Evolutionary conservation across 2,113 vertebrate species (phyloP).

Genomic region (Sclerurus mexicanus): DNA sequence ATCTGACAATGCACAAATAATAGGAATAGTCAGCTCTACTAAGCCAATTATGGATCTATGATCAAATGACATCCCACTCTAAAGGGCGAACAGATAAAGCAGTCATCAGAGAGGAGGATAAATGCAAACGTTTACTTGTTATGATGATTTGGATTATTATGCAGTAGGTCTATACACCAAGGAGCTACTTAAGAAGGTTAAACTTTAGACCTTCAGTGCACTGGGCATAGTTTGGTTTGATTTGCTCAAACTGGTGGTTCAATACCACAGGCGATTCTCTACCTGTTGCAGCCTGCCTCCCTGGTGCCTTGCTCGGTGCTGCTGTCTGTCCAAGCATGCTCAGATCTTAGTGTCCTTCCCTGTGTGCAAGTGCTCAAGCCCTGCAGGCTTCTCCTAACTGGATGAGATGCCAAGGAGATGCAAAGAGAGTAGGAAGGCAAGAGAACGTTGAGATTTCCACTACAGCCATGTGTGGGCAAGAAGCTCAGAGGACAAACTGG

Average conservation of each 20-base stretch:
- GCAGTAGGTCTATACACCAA: background rate
- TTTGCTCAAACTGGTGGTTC: background rate
- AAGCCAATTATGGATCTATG: background rate
- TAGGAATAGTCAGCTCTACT: background rate
- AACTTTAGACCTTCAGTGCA: background rate
- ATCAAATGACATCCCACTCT: background rate
- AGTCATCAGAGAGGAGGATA: background rate
- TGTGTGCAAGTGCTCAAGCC: background rate
- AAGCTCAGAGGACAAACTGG: background rate
- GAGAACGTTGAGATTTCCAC: background rate
- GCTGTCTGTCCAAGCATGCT: background rate
- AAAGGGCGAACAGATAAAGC: background rate
- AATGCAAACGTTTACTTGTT: background rate
- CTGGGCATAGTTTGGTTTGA: background rate
- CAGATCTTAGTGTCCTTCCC: background rate
- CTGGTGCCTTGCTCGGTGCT: rapidly evolving
- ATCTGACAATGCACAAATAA: background rate
- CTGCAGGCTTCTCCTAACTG: background rate
- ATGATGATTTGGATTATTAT: background rate
- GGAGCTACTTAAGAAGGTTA: background rate
- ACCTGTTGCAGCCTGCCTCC: background rate
- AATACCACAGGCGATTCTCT: background rate
- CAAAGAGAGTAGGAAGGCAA: background rate
- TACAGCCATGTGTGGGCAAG: background rate
- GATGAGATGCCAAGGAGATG: background rate